Percentiles rank a stretch among this genome's conserved stretches.
These are phyloP conservation scores for Diarsia mendica DNA, from an alignment of 2,888 invertebrate species.

Conservation along the genomic window DNA sequence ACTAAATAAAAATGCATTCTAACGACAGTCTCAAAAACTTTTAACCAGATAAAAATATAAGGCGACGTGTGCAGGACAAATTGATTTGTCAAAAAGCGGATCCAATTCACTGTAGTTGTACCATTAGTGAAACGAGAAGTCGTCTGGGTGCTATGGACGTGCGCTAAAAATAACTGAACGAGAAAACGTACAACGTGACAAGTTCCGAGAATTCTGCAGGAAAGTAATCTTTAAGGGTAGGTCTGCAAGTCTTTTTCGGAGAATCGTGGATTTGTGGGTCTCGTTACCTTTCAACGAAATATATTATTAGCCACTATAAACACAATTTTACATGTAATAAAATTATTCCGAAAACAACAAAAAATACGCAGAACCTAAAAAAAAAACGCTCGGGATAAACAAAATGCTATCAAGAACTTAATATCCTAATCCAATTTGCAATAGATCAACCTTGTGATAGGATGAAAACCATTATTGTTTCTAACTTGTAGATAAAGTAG, in stretches of 20 bases:
- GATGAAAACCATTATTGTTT: not conserved
- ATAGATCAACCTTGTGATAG: not conserved
- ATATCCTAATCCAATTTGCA: not conserved
- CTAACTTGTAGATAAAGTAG: not conserved
- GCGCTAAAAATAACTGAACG: conserved; percentile 52
- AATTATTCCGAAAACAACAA: not conserved
- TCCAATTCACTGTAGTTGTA: conserved; percentile 67
- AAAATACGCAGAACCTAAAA: not conserved
- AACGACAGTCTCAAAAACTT: conserved; percentile 4
- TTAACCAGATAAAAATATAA: conserved; percentile 41
- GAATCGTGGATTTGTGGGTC: not conserved
- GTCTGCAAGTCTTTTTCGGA: not conserved
- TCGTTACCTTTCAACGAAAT: not conserved
- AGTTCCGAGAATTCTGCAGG: conserved; percentile 29
- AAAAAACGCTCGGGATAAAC: not conserved
- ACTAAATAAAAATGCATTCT: not conserved
- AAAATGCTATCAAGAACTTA: not conserved
- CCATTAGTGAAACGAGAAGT: conserved; percentile 77
- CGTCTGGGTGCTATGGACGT: conserved; percentile 57
- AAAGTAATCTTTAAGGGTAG: conserved; percentile 15
- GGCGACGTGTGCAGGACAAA: conserved; percentile 54
- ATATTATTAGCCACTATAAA: not conserved
- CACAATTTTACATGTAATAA: not conserved
- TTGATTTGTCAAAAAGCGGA: conserved; percentile 72
- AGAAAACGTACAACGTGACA: conserved; percentile 42